Evolutionary conservation across 2,888 invertebrate species (phyloP).

Genomic region (Morinoia aosen): DNA sequence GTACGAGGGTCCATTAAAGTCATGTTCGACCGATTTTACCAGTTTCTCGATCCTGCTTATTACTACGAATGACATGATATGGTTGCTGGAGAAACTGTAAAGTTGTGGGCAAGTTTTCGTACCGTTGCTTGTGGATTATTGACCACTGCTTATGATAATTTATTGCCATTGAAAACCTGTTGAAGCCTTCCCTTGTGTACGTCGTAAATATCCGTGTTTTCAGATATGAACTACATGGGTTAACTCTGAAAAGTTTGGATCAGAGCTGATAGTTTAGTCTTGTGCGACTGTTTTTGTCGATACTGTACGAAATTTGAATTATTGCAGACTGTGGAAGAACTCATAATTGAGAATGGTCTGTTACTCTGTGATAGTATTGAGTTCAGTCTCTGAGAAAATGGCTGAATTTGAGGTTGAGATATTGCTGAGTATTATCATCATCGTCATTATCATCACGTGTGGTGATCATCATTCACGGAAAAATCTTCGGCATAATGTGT

Average conservation of each 20-base stretch:
- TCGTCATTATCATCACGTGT: too few relatives aligned
- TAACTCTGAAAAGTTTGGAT: background rate
- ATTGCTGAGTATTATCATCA: too few relatives aligned
- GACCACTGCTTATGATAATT: background rate
- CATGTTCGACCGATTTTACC: background rate
- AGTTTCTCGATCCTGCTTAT: background rate
- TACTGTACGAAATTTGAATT: background rate
- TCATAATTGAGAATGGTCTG: background rate
- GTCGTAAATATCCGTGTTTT: background rate
- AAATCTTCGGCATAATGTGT: too few relatives aligned
- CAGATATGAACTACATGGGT: background rate
- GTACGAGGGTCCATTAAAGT: background rate
- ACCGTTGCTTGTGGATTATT: conserved; percentile 12
- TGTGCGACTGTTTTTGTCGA: background rate
- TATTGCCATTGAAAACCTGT: background rate
- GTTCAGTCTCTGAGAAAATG: too few relatives aligned
- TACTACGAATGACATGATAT: background rate
- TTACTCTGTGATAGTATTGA: background rate
- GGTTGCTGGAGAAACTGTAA: background rate
- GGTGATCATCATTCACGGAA: too few relatives aligned
- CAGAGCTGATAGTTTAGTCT: background rate
- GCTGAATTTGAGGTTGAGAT: too few relatives aligned
- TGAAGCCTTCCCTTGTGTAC: background rate
- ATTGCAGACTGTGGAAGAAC: background rate
- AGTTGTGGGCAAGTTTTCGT: background rate